Evolutionary conservation across 2,113 vertebrate species (phyloP).

Genomic region (Colossoma macropomum): DNA sequence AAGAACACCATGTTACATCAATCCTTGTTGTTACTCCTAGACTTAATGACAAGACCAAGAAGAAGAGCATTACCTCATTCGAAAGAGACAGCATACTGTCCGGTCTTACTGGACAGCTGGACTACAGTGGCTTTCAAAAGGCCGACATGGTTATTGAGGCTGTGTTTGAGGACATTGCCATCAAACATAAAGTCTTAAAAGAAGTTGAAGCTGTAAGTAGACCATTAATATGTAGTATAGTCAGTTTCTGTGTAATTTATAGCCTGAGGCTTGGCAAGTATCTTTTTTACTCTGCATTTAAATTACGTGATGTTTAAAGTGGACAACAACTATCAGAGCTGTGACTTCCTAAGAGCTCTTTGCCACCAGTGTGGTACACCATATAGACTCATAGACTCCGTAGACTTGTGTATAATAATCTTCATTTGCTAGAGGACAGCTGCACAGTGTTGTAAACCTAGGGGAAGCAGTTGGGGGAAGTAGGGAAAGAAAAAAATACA

Average conservation of each 20-base stretch:
- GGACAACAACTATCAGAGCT: no score
- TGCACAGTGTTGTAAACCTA: no score
- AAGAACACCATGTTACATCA: background rate
- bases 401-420: no score
- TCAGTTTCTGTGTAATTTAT: background rate
- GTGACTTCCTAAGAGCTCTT: no score
- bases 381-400: no score
- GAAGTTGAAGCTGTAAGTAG: slow-evolving; percentile 92
- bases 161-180: slow-evolving; percentile 90
- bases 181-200: slow-evolving; percentile 93
- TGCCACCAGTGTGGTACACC: no score
- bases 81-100: slow-evolving; percentile 89
- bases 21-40: slow-evolving; percentile 65
- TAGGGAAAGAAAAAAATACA: no score
- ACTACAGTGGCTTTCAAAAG: slow-evolving; percentile 88
- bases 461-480: no score
- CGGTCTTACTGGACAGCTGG: slow-evolving; percentile 82
- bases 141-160: slow-evolving; percentile 97
- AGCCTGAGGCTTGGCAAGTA: background rate
- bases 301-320: no score
- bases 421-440: no score
- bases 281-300: no score
- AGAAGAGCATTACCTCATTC: slow-evolving; percentile 87
- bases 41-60: slow-evolving; percentile 91
- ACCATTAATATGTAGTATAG: background rate